Evolutionary conservation across 2,113 vertebrate genomes (phyloP), one percentile per base, ranked within the genome.

Genomic region (Ctenodactylus gundi): DNA sequence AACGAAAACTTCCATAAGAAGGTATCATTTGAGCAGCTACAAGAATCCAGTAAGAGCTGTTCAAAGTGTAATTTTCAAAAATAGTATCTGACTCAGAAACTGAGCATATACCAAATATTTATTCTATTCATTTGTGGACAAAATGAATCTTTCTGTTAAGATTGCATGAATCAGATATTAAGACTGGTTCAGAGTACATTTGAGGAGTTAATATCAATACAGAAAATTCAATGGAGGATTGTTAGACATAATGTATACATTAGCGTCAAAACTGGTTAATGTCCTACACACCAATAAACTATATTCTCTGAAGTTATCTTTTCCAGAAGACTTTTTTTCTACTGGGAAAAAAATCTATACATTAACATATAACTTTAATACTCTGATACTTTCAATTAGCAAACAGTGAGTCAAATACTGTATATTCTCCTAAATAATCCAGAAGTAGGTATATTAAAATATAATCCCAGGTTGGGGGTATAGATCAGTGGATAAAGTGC

Each of bases 61-160:
- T 95, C 41, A 55, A 55, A 91, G 34, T 62, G 53, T 14, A 77
- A 49, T 93, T 72, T 77, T 87, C 29, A 75, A 83, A 88, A 64
- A 73, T 72, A 75, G 58, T 77, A 94, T 13, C 4, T 81, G 46
- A 81, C 18, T 93, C 39, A 76, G 7, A 88, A 84, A 65, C 0
- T 55, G 29, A 92, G 77, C 17, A 55, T 39, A 67, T 4, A 21
- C 18, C 39, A 87, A 90, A 72, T 25, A 93, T 57, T 70, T 88
- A 51, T 36, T 76, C 60, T 93, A 25, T 44, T 86, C 46, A 80
- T 58, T 83, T 65, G 78, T 68, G 80, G 67, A 85, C 10, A 49
- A 55, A 82, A 53, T 57, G 25, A 84, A 73, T n/a, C n/a, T 58
- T 85, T 73, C n/a, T 39, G 21, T 36, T 75, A 85, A 85, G 36